Percentiles rank a stretch among this genome's conserved stretches.
Evolutionary conservation across 2,888 invertebrate genomes (phyloP).

Genomic region (Apantesis nais): DNA sequence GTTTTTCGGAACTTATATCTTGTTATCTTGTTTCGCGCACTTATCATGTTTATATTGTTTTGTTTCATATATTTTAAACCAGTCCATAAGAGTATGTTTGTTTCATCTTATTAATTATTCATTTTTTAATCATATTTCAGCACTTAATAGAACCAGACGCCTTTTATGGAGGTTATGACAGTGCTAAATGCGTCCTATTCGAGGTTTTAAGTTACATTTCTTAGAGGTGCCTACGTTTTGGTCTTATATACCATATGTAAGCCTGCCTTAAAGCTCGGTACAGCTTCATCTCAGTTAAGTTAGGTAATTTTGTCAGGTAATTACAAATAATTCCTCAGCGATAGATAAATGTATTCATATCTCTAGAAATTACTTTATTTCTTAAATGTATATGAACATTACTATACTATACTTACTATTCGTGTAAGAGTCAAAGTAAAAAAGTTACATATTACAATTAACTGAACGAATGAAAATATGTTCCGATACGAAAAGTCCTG

Average conservation of each 20-base stretch:
- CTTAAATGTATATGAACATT: too few species aligned
- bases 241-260: not conserved
- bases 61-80: too few species aligned
- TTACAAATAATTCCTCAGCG: not conserved
- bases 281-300: not conserved
- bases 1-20: too few species aligned
- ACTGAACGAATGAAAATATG: constrained; percentile 27
- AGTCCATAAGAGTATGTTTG: not conserved
- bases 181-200: not conserved
- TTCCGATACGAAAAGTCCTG: constrained; percentile 37
- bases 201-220: not conserved
- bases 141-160: not conserved
- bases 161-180: not conserved
- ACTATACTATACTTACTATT: too few species aligned
- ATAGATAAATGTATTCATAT: not conserved
- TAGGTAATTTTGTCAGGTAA: not conserved
- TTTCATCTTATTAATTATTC: not conserved
- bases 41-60: too few species aligned
- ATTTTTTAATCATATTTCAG: not conserved
- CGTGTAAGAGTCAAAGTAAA: not conserved
- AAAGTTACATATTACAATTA: constrained; percentile 20
- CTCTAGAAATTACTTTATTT: too few species aligned
- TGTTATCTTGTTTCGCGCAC: too few species aligned
- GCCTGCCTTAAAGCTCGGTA: not conserved
- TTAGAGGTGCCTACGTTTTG: not conserved